phyloP scores from a whole-genome alignment of 2,888 invertebrate genomes.

The Amblyteles armatorius region DNA sequence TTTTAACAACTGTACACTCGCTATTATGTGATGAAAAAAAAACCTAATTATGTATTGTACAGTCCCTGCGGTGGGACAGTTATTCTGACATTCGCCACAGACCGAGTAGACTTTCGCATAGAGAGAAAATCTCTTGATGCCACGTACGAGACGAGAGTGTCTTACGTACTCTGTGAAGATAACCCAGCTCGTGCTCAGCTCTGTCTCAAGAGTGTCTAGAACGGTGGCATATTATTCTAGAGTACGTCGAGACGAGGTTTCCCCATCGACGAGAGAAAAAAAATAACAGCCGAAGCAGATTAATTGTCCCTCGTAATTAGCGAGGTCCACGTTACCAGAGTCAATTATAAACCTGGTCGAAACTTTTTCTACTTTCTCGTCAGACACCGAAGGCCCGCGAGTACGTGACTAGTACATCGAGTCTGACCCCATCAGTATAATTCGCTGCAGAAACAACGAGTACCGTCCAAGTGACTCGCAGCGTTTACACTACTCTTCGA shows the following conservation, averaged over 20 bases:
- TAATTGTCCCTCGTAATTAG: constrained; percentile 25
- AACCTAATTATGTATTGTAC: constrained; percentile 16
- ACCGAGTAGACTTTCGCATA: constrained; percentile 8
- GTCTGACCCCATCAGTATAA: constrained; percentile 3
- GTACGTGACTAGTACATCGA: constrained; percentile 29
- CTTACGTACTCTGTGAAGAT: constrained; percentile 18
- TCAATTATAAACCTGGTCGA: constrained; percentile 32
- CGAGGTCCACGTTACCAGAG: constrained; percentile 23
- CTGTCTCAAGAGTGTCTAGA: constrained; percentile 25
- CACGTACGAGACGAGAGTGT: constrained; percentile 33
- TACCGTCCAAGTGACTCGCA: constrained; percentile 7
- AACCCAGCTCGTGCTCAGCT: constrained; percentile 10
- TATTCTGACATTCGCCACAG: neutral
- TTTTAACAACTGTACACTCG: neutral
- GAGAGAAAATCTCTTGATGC: constrained; percentile 30
- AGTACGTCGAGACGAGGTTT: constrained; percentile 3
- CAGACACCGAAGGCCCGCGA: neutral
- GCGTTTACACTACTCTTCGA: neutral
- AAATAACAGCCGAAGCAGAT: neutral
- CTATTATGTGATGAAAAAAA: neutral
- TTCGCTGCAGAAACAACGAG: neutral
- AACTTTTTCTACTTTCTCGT: constrained; percentile 47
- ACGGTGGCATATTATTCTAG: constrained; percentile 13
- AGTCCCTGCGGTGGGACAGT: neutral
- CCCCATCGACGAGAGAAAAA: constrained; percentile 22